A percentile compares a stretch with the other conserved stretches of the same genome.
Evolutionary conservation across 2,888 invertebrate genomes (phyloP).

Genomic region (Philhelius pedissequus): DNA sequence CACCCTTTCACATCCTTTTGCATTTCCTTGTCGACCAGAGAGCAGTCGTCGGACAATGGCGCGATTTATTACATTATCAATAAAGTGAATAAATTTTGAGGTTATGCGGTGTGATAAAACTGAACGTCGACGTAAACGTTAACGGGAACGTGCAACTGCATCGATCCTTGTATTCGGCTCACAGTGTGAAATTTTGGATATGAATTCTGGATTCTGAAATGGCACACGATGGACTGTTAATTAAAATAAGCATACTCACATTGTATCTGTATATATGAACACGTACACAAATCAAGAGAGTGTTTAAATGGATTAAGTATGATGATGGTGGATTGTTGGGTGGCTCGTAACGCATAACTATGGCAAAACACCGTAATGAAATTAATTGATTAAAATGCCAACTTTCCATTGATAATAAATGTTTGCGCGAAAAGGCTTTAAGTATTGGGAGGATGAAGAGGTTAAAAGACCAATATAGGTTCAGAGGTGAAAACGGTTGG

Average conservation of each 20-base stretch:
- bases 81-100: slow-evolving; percentile 79
- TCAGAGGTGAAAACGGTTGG: slow-evolving; percentile 14
- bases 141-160: slow-evolving; percentile 43
- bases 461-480: not conserved
- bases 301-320: not conserved
- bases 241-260: slow-evolving; percentile 58
- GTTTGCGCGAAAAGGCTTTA: not conserved
- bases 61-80: slow-evolving; percentile 78
- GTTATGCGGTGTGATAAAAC: slow-evolving; percentile 77
- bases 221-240: slow-evolving; percentile 56
- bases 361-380: slow-evolving; percentile 29
- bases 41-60: slow-evolving; percentile 41
- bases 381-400: slow-evolving; percentile 65
- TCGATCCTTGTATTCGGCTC: slow-evolving; percentile 37
- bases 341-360: too few species aligned
- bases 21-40: not conserved
- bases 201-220: not conserved
- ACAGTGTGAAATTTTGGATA: not conserved
- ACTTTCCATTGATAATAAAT: slow-evolving; percentile 7
- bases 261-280: slow-evolving; percentile 7
- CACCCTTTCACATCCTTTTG: not conserved
- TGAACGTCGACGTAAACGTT: not conserved
- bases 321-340: slow-evolving; percentile 34
- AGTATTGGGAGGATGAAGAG: not conserved
- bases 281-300: slow-evolving; percentile 4